Evolutionary conservation across 2,888 invertebrate species (phyloP), one percentile per base, ranked within the genome.

Genomic region (Cordilura impudica): DNA sequence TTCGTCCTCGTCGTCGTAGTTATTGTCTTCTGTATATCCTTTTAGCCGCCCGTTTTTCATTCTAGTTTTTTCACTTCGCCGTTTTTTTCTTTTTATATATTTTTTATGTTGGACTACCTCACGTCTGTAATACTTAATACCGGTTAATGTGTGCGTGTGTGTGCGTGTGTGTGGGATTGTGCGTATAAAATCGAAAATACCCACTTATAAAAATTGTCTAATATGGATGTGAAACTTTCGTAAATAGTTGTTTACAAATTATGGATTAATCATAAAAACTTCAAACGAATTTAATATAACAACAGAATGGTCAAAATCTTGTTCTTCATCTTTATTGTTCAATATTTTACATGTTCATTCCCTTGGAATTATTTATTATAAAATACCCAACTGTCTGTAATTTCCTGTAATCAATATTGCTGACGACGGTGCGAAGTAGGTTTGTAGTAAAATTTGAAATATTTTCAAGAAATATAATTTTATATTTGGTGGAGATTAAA

Each of bases 51-150:
- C 56, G 56, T 69, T 54, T 49, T 56, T 53, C 26, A 39, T 61
- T 12, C 65, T 73, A 49, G 54, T 47, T 54, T 26, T 56, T 65
- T 56, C 19, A 54, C 23, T 31, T 43, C 16, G 23, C 21, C 16
- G 5, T 60, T 58, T 39, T 23, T 43, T 10, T n/a, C 8, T 56
- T 31, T 10, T 31, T 56, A 6, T 35, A 29, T 18, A 14, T 10
- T 2, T 51, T 51, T 45, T 45, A 14, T 23, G 19, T 45, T 60
- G 66, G 73, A 73, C 73, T 66, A 73, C 72, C 72, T 65, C 72
- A 73, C 66, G 63, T 60, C 43, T 73, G 58, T 49, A 49, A 65
- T 31, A 26, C 56, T 73, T 65, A 66, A 73, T 66, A 66, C 73
- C 73, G 73, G 73, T 66, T 65, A 23, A 53, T 12, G 18, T 21